Percentiles rank a stretch among this genome's conserved stretches.
phyloP scores from a whole-genome alignment of 2,797 vertebrate genomes.

The Basileuterus tristriatus region DNA sequence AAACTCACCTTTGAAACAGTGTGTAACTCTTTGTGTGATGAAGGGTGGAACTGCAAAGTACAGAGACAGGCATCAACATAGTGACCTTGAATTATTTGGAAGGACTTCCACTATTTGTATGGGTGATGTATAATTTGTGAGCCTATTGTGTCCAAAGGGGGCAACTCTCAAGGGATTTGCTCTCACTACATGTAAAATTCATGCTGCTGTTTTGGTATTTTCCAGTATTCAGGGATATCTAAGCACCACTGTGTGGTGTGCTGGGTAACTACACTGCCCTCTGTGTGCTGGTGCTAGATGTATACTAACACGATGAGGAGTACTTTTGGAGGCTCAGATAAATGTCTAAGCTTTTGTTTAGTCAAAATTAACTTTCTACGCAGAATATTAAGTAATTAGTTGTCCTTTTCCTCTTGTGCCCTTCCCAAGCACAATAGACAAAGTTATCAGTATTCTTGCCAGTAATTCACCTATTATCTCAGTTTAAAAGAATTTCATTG shows the following conservation, averaged over 20 bases:
- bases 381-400: background rate
- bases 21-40: background rate
- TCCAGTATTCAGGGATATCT: background rate
- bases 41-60: background rate
- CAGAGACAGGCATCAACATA: background rate
- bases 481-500: constrained; percentile 3
- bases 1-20: background rate
- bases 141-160: background rate
- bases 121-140: background rate
- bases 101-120: background rate
- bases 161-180: accelerated
- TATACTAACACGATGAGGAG: background rate
- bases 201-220: background rate
- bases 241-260: background rate
- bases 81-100: background rate
- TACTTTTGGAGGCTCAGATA: background rate
- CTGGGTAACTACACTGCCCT: background rate
- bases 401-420: background rate
- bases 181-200: background rate
- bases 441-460: background rate
- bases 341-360: background rate
- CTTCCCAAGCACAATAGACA: background rate
- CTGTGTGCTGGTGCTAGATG: background rate
- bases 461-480: background rate
- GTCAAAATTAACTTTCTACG: background rate